Conservation (phyloP, 2,888 invertebrate genomes). For the Doris montereyensis region DNA sequence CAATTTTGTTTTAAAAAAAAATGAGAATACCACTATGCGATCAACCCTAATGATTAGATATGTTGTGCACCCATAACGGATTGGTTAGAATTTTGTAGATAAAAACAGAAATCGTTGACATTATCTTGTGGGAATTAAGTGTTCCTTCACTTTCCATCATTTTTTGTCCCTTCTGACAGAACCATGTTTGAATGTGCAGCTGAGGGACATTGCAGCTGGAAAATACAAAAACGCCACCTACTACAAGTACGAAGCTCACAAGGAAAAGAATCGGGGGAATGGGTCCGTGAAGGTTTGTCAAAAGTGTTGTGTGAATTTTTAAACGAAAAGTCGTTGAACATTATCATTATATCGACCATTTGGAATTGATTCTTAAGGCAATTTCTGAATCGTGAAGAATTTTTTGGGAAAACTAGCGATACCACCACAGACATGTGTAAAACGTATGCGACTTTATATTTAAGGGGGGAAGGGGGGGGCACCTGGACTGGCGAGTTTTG, state of each 20-base stretch:
- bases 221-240: constrained; percentile 69
- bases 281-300: constrained; percentile 70
- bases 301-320: neutral
- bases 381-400: neutral
- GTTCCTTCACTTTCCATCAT: neutral
- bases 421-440: neutral
- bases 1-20: no score
- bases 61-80: no score
- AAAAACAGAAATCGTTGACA: no score
- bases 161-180: constrained; percentile 59
- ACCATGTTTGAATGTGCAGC: constrained; percentile 65
- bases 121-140: no score
- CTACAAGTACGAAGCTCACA: constrained; percentile 66
- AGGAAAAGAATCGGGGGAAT: constrained; percentile 57
- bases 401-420: no score
- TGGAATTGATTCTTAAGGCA: no score
- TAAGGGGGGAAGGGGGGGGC: no score
- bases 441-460: no score
- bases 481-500: no score
- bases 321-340: neutral
- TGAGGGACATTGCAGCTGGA: constrained; percentile 59
- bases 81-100: no score
- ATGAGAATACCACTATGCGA: no score
- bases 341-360: neutral
- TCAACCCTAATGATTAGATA: no score